These are phyloP conservation scores for Mustelus asterias DNA, from an alignment of 2,113 vertebrate species.

Conservation along the genomic window DNA sequence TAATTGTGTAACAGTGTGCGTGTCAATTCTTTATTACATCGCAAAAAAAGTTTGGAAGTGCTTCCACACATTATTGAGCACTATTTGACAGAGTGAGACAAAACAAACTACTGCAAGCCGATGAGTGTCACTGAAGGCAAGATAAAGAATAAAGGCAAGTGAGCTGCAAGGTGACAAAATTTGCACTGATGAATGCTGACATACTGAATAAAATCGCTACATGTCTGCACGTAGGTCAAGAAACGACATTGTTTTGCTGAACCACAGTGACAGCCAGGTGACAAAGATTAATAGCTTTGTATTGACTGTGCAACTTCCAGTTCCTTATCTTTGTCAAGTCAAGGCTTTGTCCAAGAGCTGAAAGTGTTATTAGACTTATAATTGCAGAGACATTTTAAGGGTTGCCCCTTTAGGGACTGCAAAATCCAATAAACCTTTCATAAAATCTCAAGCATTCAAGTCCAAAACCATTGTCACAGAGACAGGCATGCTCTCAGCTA, in stretches of 20 bases:
- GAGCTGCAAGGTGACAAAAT: conserved; percentile 63
- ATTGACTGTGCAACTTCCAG: conserved; percentile 94
- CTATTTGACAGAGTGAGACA: conserved; percentile 58
- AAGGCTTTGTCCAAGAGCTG: conserved; percentile 74
- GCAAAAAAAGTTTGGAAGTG: conserved; percentile 46
- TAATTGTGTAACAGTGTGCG: conserved; percentile 41
- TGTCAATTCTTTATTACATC: conserved; percentile 39
- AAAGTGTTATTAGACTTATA: conserved; percentile 96
- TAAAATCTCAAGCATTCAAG: conserved; percentile 66
- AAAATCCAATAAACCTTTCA: conserved; percentile 99
- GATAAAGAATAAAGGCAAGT: conserved; percentile 57
- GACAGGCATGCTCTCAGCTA: conserved; percentile 52
- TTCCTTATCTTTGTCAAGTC: conserved; percentile 95
- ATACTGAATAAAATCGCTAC: conserved; percentile 73
- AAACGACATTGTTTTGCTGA: conserved; percentile 72
- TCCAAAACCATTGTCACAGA: conserved; percentile 53
- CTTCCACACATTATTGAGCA: conserved; percentile 54
- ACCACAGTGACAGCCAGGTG: conserved; percentile 74
- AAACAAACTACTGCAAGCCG: conserved; percentile 50
- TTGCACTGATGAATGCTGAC: conserved; percentile 70
- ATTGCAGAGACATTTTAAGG: conserved; percentile 98
- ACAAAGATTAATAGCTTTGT: conserved; percentile 98
- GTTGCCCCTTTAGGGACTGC: conserved; percentile 89
- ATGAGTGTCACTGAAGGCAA: conserved; percentile 55
- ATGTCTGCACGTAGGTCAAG: conserved; percentile 68